Evolutionary conservation across 2,888 invertebrate species (phyloP).

Genomic region (Cactoblastis cactorum): DNA sequence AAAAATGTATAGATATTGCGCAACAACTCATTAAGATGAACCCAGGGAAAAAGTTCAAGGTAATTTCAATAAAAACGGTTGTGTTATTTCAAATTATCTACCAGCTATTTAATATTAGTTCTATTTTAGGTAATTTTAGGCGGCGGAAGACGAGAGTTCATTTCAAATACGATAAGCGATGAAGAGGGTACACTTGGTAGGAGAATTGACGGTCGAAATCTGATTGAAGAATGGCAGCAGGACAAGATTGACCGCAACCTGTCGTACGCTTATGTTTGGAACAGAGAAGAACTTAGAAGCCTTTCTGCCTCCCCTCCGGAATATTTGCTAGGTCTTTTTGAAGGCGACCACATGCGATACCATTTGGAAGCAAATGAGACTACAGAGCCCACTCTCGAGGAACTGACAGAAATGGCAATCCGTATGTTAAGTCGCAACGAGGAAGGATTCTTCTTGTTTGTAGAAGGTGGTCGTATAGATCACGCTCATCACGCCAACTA

Average conservation of each 20-base stretch:
- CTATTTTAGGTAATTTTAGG: slow-evolving; percentile 81
- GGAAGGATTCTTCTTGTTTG: slow-evolving; percentile 86
- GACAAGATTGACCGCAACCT: slow-evolving; percentile 1
- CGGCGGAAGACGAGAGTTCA: slow-evolving; percentile 83
- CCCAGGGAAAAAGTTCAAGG: slow-evolving; percentile 84
- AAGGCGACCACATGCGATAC: slow-evolving; percentile 67
- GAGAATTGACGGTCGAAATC: slow-evolving; percentile 80
- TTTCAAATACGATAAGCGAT: slow-evolving; percentile 71
- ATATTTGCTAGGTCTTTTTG: slow-evolving; percentile 30
- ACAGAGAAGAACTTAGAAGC: slow-evolving; percentile 75
- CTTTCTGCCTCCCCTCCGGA: slow-evolving; percentile 15
- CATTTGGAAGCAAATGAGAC: slow-evolving; percentile 71
- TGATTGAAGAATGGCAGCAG: slow-evolving; percentile 82
- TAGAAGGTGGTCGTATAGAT: slow-evolving; percentile 83
- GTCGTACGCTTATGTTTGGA: slow-evolving; percentile 74
- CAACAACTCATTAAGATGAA: slow-evolving; percentile 81
- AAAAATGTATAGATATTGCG: slow-evolving; percentile 84
- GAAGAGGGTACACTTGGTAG: slow-evolving; percentile 63
- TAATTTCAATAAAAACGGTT: too few species aligned
- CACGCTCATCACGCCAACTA: slow-evolving; percentile 81
- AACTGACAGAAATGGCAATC: slow-evolving; percentile 80
- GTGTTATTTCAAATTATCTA: too few species aligned
- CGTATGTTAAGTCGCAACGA: slow-evolving; percentile 80
- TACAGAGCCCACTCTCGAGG: slow-evolving; percentile 80
- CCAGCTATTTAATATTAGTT: neutral